These are phyloP conservation scores for Triplophysa bombifrons DNA, from an alignment of 2,797 vertebrate genomes.

Conservation along the genomic window DNA sequence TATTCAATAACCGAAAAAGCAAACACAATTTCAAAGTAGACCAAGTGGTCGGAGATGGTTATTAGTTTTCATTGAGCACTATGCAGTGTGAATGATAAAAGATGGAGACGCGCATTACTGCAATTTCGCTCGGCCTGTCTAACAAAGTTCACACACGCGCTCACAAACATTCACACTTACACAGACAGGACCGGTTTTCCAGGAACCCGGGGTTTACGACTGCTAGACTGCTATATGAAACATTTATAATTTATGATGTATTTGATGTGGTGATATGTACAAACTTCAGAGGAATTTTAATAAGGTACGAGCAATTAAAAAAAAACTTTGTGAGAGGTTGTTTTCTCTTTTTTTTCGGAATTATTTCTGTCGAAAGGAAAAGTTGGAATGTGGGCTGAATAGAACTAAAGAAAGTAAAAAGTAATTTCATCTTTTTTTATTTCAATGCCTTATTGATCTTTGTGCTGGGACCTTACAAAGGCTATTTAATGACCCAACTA, in stretches of 20 bases:
- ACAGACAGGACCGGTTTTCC: constrained; percentile 72
- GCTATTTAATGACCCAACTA: constrained; percentile 70
- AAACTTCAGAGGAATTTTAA: constrained; percentile 85
- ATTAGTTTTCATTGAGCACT: constrained; percentile 71
- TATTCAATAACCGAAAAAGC: constrained; percentile 70
- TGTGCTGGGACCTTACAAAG: constrained; percentile 69
- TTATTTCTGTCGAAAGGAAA: constrained; percentile 67
- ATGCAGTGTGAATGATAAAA: constrained; percentile 78
- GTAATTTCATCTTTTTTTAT: constrained; percentile 76
- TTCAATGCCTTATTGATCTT: constrained; percentile 77
- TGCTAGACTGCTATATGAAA: constrained; percentile 78
- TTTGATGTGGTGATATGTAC: constrained; percentile 85
- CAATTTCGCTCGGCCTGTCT: constrained; percentile 79
- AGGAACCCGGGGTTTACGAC: constrained; percentile 80
- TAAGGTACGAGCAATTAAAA: constrained; percentile 71
- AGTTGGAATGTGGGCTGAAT: constrained; percentile 41
- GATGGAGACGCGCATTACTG: constrained; percentile 76
- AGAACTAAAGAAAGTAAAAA: constrained; percentile 60
- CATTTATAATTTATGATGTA: constrained; percentile 86
- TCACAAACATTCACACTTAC: constrained; percentile 33
- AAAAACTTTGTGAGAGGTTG: constrained; percentile 71
- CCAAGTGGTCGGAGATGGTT: constrained; percentile 74
- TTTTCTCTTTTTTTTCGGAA: constrained; percentile 66
- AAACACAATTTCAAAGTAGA: constrained; percentile 70
- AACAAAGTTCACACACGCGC: constrained; percentile 81